These are phyloP conservation scores for Tamias sibiricus DNA, from an alignment of 2,113 vertebrate genomes.

Conservation along the genomic window DNA sequence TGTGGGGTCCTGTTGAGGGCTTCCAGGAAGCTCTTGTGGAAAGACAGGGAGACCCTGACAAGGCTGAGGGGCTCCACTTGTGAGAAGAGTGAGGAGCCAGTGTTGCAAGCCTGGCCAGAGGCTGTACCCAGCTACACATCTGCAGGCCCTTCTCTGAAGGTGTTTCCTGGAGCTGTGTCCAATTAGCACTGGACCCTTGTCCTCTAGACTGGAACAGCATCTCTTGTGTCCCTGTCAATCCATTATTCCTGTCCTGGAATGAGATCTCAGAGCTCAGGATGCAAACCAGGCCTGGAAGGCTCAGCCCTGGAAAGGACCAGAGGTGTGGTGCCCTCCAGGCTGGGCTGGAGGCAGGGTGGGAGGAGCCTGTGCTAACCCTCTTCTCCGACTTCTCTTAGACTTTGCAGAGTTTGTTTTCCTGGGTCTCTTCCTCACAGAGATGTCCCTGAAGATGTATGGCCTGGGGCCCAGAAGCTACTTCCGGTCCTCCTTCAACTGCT, in stretches of 20 bases:
- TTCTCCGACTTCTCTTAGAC: constrained; percentile 87
- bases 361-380: constrained; percentile 57
- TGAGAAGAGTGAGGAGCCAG: accelerated
- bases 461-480: constrained; percentile 97
- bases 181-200: too few species aligned
- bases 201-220: neutral
- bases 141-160: neutral
- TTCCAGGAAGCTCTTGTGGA: neutral
- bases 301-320: neutral
- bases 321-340: neutral
- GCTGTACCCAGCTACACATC: neutral
- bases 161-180: neutral
- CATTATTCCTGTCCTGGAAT: neutral
- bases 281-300: neutral
- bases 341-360: neutral
- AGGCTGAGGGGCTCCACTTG: neutral
- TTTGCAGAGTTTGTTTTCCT: constrained; percentile 98
- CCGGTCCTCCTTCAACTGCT: constrained; percentile 99
- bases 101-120: neutral
- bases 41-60: neutral
- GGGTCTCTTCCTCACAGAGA: constrained; percentile 97
- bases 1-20: neutral
- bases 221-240: neutral
- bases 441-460: constrained; percentile 98
- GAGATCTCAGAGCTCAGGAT: neutral